phyloP scores from a whole-genome alignment of 2,888 invertebrate species.

The Limnephilus rhombicus region DNA sequence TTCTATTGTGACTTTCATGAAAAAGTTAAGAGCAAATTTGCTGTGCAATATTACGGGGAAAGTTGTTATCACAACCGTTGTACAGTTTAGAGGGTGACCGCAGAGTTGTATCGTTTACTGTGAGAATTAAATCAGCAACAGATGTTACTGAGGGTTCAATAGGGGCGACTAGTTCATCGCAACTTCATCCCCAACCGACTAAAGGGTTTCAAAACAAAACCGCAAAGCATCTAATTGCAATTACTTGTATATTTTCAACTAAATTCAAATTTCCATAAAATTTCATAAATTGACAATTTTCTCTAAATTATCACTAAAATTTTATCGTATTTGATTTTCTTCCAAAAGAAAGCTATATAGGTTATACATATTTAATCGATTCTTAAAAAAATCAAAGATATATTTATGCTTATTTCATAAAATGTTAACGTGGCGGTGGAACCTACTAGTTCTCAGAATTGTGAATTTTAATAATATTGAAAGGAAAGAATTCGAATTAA shows the following conservation, averaged over 20 bases:
- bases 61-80: constrained; percentile 18
- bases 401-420: no score
- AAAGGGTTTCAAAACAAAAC: constrained; percentile 1
- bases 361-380: not conserved
- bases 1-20: not conserved
- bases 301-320: not conserved
- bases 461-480: not conserved
- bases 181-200: not conserved
- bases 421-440: no score
- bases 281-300: not conserved
- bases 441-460: not conserved
- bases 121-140: constrained; percentile 37
- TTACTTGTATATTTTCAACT: not conserved
- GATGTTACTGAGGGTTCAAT: constrained; percentile 54
- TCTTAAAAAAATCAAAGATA: not conserved
- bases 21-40: constrained; percentile 45
- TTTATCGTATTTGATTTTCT: not conserved
- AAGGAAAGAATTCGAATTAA: not conserved
- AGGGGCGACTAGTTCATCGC: not conserved
- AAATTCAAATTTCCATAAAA: not conserved
- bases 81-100: constrained; percentile 40
- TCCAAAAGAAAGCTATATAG: not conserved
- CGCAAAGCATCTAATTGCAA: not conserved
- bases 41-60: constrained; percentile 20
- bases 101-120: constrained; percentile 26